Conservation (phyloP, 2,888 invertebrate genomes). For the Papilio elwesi region DNA sequence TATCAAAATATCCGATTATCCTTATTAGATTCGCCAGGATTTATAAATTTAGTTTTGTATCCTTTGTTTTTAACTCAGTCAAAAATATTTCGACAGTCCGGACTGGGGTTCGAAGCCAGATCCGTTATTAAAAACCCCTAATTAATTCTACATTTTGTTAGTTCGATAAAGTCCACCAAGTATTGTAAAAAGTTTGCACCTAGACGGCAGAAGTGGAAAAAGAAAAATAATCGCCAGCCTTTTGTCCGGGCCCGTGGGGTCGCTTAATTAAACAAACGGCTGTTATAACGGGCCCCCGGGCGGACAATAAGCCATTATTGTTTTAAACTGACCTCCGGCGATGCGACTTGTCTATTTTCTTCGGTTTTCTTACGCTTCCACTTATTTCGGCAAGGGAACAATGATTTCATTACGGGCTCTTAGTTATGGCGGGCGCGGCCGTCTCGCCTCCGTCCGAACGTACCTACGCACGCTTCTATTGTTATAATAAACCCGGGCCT, state of each 20-base stretch:
- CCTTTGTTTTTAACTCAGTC: too few relatives aligned
- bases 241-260: conserved; percentile 55
- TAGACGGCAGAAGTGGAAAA: conserved; percentile 44
- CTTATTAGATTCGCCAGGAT: too few relatives aligned
- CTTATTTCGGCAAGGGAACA: conserved; percentile 40
- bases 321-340: conserved; percentile 51
- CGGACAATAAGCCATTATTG: conserved; percentile 55
- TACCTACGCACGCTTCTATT: conserved; percentile 8
- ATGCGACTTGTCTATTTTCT: conserved; percentile 48
- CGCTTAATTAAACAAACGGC: conserved; percentile 69
- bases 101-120: too few relatives aligned
- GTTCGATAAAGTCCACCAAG: conserved; percentile 38
- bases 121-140: too few relatives aligned
- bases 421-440: conserved; percentile 15
- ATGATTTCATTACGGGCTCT: conserved; percentile 29
- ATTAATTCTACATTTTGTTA: conserved; percentile 5
- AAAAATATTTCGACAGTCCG: too few relatives aligned
- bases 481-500: conserved; percentile 23
- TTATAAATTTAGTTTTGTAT: too few relatives aligned
- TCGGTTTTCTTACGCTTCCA: conserved; percentile 40
- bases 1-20: too few relatives aligned
- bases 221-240: conserved; percentile 50
- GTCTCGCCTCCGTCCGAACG: background rate
- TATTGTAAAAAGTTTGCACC: conserved; percentile 30
- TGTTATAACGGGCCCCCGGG: conserved; percentile 57